A percentile compares a stretch with the other conserved stretches of the same genome.
phyloP scores from a whole-genome alignment of 2,113 vertebrate species.

The Seriola rivoliana region DNA sequence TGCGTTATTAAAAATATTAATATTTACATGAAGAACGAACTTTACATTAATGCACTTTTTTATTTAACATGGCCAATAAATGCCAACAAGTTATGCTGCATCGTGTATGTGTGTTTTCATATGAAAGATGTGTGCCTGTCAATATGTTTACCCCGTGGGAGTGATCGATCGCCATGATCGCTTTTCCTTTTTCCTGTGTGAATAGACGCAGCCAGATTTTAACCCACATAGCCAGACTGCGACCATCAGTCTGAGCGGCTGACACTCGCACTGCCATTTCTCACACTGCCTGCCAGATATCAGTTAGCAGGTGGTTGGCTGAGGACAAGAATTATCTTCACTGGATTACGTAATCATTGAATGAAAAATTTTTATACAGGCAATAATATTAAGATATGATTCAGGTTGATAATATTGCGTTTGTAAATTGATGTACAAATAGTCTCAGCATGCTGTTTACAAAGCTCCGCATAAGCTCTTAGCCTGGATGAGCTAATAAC shows the following conservation, averaged over 20 bases:
- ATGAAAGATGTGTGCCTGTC: slow-evolving; percentile 10
- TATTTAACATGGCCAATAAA: too few species aligned
- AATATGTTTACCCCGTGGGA: slow-evolving; percentile 37
- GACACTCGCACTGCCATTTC: slow-evolving; percentile 25
- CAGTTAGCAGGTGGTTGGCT: background rate
- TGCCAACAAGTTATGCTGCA: too few species aligned
- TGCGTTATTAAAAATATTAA: too few species aligned
- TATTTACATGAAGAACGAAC: too few species aligned
- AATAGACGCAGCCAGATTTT: slow-evolving; percentile 47
- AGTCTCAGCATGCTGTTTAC: background rate
- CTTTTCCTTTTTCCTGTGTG: slow-evolving; percentile 30
- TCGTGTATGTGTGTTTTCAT: background rate
- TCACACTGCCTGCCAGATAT: slow-evolving; percentile 4
- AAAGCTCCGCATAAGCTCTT: background rate
- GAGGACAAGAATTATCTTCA: background rate
- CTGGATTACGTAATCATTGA: background rate
- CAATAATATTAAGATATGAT: background rate
- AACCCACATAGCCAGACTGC: slow-evolving; percentile 43
- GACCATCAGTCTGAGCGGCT: background rate
- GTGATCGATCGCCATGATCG: slow-evolving; percentile 36
- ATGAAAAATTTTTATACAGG: background rate
- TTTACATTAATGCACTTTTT: too few species aligned
- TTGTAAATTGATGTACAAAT: background rate
- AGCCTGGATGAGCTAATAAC: background rate
- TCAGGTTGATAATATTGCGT: background rate